Evolutionary conservation across 2,888 invertebrate species (phyloP), one percentile per base, ranked within the genome.

Genomic region (Beris chalybata): DNA sequence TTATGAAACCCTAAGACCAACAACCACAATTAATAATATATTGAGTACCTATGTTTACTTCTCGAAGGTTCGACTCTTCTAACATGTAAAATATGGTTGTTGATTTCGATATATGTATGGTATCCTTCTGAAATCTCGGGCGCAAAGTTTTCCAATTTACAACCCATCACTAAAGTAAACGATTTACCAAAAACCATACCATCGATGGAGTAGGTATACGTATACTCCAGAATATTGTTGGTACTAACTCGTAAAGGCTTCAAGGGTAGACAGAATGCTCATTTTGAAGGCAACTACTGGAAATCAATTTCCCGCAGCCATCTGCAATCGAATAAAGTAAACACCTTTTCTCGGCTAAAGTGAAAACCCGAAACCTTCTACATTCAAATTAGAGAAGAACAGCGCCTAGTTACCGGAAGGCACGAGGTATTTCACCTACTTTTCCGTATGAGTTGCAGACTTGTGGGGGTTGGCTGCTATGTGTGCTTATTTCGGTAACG

Each of bases 281-380:
- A 11, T 43, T 13, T 15, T 13, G 11, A 47, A n/a, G 30, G 13
- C 22, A 58, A 58, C 44, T 58, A 45, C 31, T 29, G 45, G 45
- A 47, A 47, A 47, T 58, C 58, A 45, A 58, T 58, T 58, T 45
- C 45, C 29, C 29, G 11, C 45, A 47, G 47, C 44, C 56, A 22
- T 45, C 22, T 58, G 22, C 58, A 58, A 58, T 58, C 45, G 58
- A 58, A 58, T 58, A 58, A 58, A 45, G 58, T 47, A 45, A 58
- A 58, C 31, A 47, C n/a, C 47, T 45, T 58, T 56, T 56, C 9
- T 38, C 38, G 38, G 9, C 7, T 38, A 5, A 43, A 44, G 45
- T 47, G 56, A 43, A 56, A 56, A 56, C 13, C 22, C 13, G 43
- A n/a, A 11, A 50, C 15, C 29, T 22, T 11, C 52, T 52, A 22